phyloP scores from a whole-genome alignment of 2,113 vertebrate species.

The Scalopus aquaticus region DNA sequence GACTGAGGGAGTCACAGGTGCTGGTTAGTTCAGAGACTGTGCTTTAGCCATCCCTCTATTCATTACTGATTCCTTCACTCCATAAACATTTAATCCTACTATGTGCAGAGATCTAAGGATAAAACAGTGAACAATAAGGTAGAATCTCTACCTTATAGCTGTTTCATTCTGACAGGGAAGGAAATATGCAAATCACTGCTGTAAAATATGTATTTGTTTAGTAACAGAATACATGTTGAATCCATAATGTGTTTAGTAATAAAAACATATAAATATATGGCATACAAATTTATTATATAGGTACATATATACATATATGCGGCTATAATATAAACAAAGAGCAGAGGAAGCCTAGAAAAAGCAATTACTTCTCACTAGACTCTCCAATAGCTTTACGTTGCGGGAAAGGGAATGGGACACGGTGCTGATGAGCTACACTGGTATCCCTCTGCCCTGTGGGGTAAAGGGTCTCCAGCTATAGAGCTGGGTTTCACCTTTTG shows the following conservation, averaged over 20 bases:
- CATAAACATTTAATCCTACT: not conserved
- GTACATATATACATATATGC: not conserved
- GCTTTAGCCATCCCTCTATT: not conserved
- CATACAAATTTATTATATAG: too few species aligned
- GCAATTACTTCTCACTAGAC: not conserved
- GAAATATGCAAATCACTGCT: not conserved
- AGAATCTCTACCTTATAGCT: not conserved
- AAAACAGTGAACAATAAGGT: not conserved
- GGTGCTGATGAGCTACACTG: not conserved
- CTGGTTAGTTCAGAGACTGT: not conserved
- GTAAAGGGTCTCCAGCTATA: too few species aligned
- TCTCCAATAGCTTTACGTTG: not conserved
- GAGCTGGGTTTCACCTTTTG: not conserved
- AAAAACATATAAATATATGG: not conserved
- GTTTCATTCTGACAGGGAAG: not conserved
- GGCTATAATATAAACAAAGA: not conserved
- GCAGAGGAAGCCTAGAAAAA: not conserved
- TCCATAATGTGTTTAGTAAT: too few species aligned
- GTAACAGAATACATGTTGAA: too few species aligned
- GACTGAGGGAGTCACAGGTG: not conserved
- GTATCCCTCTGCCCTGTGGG: not conserved
- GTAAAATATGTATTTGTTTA: not conserved
- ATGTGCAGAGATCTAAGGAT: not conserved
- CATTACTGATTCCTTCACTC: not conserved
- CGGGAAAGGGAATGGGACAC: not conserved